These are phyloP conservation scores for Panthera leo DNA, from an alignment of 2,113 vertebrate genomes.

Conservation along the genomic window DNA sequence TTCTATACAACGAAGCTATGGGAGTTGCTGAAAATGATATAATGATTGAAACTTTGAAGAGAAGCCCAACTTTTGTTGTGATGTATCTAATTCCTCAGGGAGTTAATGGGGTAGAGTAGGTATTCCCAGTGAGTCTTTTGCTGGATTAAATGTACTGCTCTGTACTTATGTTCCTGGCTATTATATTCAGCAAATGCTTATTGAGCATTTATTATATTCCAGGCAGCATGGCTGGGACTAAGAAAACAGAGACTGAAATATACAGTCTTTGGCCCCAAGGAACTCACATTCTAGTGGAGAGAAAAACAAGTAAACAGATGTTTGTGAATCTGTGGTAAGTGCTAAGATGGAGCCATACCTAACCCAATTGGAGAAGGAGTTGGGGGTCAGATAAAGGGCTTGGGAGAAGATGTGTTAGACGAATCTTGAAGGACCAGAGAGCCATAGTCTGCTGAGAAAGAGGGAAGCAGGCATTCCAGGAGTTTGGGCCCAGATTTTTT, in stretches of 20 bases:
- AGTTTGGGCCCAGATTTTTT: not conserved
- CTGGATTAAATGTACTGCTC: not conserved
- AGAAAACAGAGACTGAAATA: not conserved
- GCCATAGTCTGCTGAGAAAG: not conserved
- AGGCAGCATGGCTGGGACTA: not conserved
- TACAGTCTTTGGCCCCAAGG: not conserved
- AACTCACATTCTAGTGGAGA: not conserved
- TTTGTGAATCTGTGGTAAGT: not conserved
- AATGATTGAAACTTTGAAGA: not conserved
- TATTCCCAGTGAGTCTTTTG: not conserved
- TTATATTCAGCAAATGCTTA: not conserved
- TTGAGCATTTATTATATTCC: not conserved
- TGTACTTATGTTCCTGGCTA: not conserved
- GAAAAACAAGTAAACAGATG: not conserved
- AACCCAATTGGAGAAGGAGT: not conserved
- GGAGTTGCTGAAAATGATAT: constrained; percentile 33
- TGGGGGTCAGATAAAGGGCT: not conserved
- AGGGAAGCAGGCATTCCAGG: not conserved
- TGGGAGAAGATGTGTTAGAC: not conserved
- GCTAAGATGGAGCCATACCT: not conserved
- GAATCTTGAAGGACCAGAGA: not conserved
- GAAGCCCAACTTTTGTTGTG: not conserved
- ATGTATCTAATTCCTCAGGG: not conserved
- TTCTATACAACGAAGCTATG: not conserved
- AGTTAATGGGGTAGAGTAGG: not conserved